Conservation (phyloP, 1,140 invertebrate genomes). For the Radopholus similis region DNA sequence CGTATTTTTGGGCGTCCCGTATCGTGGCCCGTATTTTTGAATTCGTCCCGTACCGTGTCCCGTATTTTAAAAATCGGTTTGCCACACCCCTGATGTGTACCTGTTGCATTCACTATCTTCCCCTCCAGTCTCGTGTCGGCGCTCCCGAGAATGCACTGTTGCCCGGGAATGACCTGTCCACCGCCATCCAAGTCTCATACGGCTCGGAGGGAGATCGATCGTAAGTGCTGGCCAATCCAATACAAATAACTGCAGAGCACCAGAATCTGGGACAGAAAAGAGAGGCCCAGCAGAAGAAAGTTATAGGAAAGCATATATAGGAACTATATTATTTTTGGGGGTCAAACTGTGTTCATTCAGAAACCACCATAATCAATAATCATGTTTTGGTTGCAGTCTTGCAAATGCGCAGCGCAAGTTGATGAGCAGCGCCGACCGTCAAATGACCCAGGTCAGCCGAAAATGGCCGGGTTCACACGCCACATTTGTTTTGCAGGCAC, state of each 20-base stretch:
- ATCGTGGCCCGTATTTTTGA: too few relatives aligned
- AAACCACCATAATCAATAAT: neutral
- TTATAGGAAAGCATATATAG: too few relatives aligned
- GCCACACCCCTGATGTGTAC: too few relatives aligned
- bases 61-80: too few relatives aligned
- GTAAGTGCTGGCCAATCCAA: constrained; percentile 24
- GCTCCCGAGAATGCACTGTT: constrained; percentile 80
- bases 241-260: too few relatives aligned
- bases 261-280: too few relatives aligned
- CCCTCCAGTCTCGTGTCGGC: constrained; percentile 70
- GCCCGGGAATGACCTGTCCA: constrained; percentile 90
- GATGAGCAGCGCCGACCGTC: constrained; percentile 69
- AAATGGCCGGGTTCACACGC: neutral
- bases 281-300: too few relatives aligned
- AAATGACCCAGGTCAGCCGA: constrained; percentile 71
- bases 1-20: too few relatives aligned
- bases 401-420: constrained; percentile 56
- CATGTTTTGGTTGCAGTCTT: constrained; percentile 43
- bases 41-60: too few relatives aligned
- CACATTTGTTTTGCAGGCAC: constrained; percentile 67
- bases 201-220: constrained; percentile 66
- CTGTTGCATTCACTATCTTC: constrained; percentile 62
- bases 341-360: too few relatives aligned
- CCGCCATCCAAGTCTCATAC: constrained; percentile 87
- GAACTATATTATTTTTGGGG: too few relatives aligned